phyloP scores from a whole-genome alignment of 2,113 vertebrate genomes.

The Lophius piscatorius region DNA sequence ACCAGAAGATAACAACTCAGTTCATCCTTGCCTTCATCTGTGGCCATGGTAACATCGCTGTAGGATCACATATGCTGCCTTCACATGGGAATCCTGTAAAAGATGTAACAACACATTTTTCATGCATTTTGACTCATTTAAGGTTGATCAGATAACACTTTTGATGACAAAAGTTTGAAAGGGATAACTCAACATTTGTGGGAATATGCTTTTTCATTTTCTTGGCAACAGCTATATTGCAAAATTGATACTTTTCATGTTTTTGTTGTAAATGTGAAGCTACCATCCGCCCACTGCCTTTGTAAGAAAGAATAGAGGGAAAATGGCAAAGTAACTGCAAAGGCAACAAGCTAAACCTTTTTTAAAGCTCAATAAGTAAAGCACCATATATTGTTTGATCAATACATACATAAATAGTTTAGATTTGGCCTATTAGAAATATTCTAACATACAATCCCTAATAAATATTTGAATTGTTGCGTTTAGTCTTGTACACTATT shows the following conservation, averaged over 20 bases:
- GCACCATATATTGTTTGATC: not conserved
- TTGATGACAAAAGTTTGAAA: not conserved
- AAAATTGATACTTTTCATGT: not conserved
- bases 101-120: not conserved
- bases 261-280: conserved; percentile 8
- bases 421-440: no score
- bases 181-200: not conserved
- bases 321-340: no score
- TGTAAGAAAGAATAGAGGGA: no score
- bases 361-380: not conserved
- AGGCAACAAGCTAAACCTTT: no score
- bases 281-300: no score
- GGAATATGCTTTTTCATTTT: not conserved
- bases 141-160: not conserved
- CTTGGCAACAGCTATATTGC: not conserved
- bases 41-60: conserved; percentile 36
- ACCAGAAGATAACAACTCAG: conserved; percentile 47
- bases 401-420: not conserved
- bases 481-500: no score
- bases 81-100: conserved; percentile 34
- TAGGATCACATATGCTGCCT: conserved; percentile 44
- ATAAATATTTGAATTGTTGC: no score
- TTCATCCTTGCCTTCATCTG: conserved; percentile 46
- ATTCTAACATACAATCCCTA: no score
- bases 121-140: not conserved